Base-by-base conservation (phyloP, 1,140 invertebrate species). In the Brachionus rotundiformis region DNA sequence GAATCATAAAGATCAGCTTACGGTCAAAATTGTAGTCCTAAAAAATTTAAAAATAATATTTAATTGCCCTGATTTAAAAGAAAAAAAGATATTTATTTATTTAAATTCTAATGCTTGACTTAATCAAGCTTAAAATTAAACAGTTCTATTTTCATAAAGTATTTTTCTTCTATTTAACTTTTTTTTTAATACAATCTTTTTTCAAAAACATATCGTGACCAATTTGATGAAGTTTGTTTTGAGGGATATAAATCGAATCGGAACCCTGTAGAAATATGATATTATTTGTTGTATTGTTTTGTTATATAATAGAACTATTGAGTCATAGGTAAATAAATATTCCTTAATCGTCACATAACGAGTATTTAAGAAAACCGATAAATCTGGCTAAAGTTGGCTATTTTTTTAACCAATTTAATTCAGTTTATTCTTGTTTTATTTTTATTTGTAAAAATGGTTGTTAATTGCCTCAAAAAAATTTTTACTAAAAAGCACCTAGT, bases 51-150 rank as follows among this genome's bases (percentile, higher is more conserved):
- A 54, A 54, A 54, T 54, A 54, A 54, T 54, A 54, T 54, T 54
- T 54, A 54, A 54, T 54, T 54, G 47, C 16, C 47, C 47, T 54
- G 47, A 54, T 54, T 54, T 19, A 54, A 54, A 54, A 23, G 16
- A 49, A 54, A 54, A 54, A 25, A 54, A 54, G 47, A 54, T 54
- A 54, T 54, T 54, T 54, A 54, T 54, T 54, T 54, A 54, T 54
- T 54, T 54, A 54, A 16, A 6, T 54, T 23, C 16, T 54, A 49
- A 54, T 54, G 19, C 47, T 8, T n/a, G 23, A 25, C 13, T 54
- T 19, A 54, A 54, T 54, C 19, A 25, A 54, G 47, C 16, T 54
- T 54, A 54, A 54, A 54, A 54, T 54, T 54, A 54, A 54, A 54
- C 47, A 54, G 47, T 19, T n/a, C 6, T 41, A 41, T 41, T 41